These are phyloP conservation scores for Brenthis ino DNA, from an alignment of 2,888 invertebrate species.

Conservation along the genomic window DNA sequence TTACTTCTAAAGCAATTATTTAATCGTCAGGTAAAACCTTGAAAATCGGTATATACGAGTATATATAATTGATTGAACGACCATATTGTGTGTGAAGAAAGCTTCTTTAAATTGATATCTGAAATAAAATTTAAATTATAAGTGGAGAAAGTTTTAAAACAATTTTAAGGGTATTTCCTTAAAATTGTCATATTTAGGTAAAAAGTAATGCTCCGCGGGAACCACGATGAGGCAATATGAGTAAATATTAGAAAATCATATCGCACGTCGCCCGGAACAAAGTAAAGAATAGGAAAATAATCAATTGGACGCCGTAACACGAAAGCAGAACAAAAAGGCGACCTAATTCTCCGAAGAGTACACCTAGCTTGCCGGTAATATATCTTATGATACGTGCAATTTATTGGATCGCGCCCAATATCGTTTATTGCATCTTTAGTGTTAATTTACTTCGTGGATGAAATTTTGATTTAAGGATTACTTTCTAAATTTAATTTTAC, in stretches of 20 bases:
- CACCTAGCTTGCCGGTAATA: not conserved
- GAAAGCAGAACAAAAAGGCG: not conserved
- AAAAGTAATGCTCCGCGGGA: not conserved
- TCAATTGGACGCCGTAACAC: not conserved
- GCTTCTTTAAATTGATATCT: no score
- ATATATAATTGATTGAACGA: no score
- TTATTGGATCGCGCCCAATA: constrained; percentile 13
- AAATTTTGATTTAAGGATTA: not conserved
- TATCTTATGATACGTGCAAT: constrained; percentile 7
- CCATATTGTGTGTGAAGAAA: no score
- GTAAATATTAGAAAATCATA: not conserved
- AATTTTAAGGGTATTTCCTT: no score
- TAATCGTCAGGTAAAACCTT: no score
- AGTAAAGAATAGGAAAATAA: constrained; percentile 1
- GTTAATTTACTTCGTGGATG: not conserved
- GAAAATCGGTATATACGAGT: no score
- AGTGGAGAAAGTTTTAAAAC: no score
- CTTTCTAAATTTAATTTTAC: not conserved
- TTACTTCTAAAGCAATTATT: no score
- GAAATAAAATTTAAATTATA: no score
- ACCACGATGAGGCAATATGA: not conserved
- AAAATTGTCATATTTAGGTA: no score
- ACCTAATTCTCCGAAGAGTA: not conserved
- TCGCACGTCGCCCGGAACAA: not conserved
- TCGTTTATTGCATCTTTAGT: constrained; percentile 9